Evolutionary conservation across 2,113 vertebrate genomes (phyloP), one percentile per base, ranked within the genome.

Genomic region (Deroptyus accipitrinus): DNA sequence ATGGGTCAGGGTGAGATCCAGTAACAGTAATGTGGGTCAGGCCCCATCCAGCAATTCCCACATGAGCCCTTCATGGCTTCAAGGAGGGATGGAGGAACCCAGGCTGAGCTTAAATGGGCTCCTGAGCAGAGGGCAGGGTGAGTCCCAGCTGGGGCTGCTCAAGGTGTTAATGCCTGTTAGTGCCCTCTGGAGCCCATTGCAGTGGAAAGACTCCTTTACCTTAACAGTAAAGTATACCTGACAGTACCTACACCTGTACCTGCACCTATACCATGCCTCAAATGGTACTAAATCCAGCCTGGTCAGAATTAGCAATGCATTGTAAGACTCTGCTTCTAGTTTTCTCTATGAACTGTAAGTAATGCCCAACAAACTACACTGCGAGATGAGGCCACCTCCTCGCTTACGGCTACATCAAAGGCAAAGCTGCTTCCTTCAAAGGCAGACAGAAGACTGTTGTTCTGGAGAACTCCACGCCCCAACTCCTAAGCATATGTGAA

Each of bases 11-110:
- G 55, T 15, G 17, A 31, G 44, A 25, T 9, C 16, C 39, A 37
- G 10, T 0, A 5, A 31, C 13, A 14, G 14, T 1, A 20, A 23
- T 9, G 9, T 17, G 55, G 52, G 54, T 19, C 54, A 84, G 83
- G 39, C 41, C 35, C 17, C 69, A 28, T 2, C 54, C 83, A 48
- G 70, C 82, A 69, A 1, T 3, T 6, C 35, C n/a, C 80, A n/a
- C 0, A 16, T 12, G 41, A 55, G 9, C 39, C 80, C 25, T 3
- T 31, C 39, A 5, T 17, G 48, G 67, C 48, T 76, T 19, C 7
- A 27, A 7, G 1, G 0, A 4, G 0, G 3, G 1, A 9, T 0
- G 1, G 0, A 52, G 1, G 2, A 2, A 6, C 31, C 46, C 4
- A 2, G 23, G 31, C 0, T 62, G 59, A 84, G 59, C 48, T 83